These are phyloP conservation scores for Parasteatoda lunata DNA, from an alignment of 2,888 invertebrate genomes.

Conservation along the genomic window DNA sequence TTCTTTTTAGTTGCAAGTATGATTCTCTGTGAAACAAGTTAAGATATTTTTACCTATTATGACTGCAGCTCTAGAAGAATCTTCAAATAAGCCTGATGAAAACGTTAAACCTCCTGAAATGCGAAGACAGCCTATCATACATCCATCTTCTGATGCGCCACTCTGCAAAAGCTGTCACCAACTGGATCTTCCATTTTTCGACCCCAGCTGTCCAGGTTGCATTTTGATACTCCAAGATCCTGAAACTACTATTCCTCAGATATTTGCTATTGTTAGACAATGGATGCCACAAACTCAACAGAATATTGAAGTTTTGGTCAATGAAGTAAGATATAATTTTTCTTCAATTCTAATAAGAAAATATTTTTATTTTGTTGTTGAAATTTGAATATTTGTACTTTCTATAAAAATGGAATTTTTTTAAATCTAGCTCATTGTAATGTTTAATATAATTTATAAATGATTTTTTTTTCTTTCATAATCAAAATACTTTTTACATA, in stretches of 20 bases:
- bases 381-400: not conserved
- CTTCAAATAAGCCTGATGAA: slow-evolving; percentile 22
- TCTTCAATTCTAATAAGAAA: not conserved
- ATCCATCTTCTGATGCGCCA: slow-evolving; percentile 76
- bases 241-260: slow-evolving; percentile 75
- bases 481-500: no score
- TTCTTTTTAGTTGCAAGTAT: not conserved
- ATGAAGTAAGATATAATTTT: slow-evolving; percentile 73
- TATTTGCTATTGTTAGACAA: slow-evolving; percentile 77
- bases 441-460: not conserved
- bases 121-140: slow-evolving; percentile 73
- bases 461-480: not conserved
- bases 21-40: not conserved
- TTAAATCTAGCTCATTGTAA: not conserved
- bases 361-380: no score
- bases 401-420: not conserved
- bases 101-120: slow-evolving; percentile 23
- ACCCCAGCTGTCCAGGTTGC: slow-evolving; percentile 76
- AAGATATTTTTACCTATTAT: slow-evolving; percentile 4
- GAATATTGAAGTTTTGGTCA: slow-evolving; percentile 74
- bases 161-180: slow-evolving; percentile 75
- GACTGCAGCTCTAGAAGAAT: slow-evolving; percentile 48
- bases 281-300: slow-evolving; percentile 77
- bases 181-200: slow-evolving; percentile 75
- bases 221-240: slow-evolving; percentile 73